These are phyloP conservation scores for Ciconia nigra DNA, from an alignment of 2,797 vertebrate genomes.

Conservation along the genomic window DNA sequence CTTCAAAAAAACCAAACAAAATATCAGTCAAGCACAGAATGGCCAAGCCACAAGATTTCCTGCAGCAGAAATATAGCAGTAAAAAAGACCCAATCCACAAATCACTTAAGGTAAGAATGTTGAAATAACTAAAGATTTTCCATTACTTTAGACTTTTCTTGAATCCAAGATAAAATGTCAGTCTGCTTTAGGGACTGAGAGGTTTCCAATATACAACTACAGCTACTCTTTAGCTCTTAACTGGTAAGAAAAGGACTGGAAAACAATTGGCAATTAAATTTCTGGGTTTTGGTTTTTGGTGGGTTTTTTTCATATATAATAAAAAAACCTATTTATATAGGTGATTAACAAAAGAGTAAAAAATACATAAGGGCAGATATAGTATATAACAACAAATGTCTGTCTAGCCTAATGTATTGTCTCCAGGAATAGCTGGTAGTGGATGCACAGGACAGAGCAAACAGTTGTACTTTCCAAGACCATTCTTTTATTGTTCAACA, in stretches of 20 bases:
- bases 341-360: background rate
- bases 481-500: background rate
- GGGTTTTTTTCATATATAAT: background rate
- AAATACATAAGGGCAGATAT: background rate
- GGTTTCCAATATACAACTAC: background rate
- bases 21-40: conserved; percentile 40
- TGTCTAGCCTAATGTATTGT: background rate
- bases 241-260: background rate
- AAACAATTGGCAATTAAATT: background rate
- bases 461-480: background rate
- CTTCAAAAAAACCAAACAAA: conserved; percentile 76
- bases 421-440: background rate
- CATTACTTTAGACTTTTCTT: background rate
- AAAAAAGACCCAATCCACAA: background rate
- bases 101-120: background rate
- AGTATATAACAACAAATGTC: background rate
- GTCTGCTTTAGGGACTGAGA: background rate
- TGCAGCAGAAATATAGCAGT: background rate
- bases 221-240: background rate
- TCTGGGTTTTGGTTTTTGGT: background rate
- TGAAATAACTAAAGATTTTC: background rate
- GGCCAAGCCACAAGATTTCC: background rate
- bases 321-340: background rate
- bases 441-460: background rate
- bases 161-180: background rate